Base-by-base conservation (phyloP, 2,888 invertebrate genomes). In the Elaeidobius kamerunicus region DNA sequence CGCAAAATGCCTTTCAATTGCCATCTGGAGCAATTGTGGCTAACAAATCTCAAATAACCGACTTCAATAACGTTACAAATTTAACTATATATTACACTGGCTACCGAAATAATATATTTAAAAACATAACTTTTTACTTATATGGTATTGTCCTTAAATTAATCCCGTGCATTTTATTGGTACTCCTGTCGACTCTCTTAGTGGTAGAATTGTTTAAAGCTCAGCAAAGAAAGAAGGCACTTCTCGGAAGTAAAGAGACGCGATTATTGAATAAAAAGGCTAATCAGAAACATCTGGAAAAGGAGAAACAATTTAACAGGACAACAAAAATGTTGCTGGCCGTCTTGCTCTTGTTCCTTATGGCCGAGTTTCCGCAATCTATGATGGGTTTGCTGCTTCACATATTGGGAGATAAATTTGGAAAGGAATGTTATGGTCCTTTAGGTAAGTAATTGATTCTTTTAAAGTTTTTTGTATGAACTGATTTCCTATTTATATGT, bases 141-240 rank as follows among this genome's bases (percentile, higher is more conserved):
- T 95, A 95, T 73, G 88, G 92, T 70, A 88, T 94, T 11, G 83
- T 94, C 57, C 86, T 95, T 62, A 96, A 96, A 74, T 76, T 96
- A 47, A 85, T 95, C 58, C 95, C 95, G 2, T 91, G 95, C 69
- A 78, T 91, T 67, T 84, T 91, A 4, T 75, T 96, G 41, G 93
- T 93, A 1, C 80, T 90, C 60, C 75, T 91, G 56, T 90, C 89
- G 67, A 78, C 84, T 49, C 81, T 87, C 63, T 75, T 91, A 60
- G 88, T 91, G 63, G 77, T 84, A 44, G 90, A 90, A 19, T 73
- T 91, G 52, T 76, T 90, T 52, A 85, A 88, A 63, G 88, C 91
- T 0, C 90, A 91, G 66, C 79, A 82, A 53, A 78, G 84, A 23
- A 77, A 89, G 55, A 59, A 60, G 32, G 83, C 84, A 66, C 75